Evolutionary conservation across 2,113 vertebrate species (phyloP).

Genomic region (Clarias macrocephalus): DNA sequence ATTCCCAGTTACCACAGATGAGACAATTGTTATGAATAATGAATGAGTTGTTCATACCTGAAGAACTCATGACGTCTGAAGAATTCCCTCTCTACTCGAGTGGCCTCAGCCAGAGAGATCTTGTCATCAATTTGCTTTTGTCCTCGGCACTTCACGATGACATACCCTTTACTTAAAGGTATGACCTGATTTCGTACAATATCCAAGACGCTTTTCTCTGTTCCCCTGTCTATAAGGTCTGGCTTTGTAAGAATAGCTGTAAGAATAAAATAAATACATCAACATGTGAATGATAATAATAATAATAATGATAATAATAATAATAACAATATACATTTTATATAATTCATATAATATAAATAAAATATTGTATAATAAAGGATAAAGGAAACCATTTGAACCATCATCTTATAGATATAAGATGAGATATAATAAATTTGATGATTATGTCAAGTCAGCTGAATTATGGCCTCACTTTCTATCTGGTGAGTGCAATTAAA

Average conservation of each 20-base stretch:
- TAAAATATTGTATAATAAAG: not conserved
- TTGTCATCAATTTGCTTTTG: constrained; percentile 67
- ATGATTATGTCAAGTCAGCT: not conserved
- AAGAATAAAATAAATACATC: not conserved
- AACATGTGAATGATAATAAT: not conserved
- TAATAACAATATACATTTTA: not conserved
- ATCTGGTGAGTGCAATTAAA: too few species aligned
- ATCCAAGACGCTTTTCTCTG: constrained; percentile 62
- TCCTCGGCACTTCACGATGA: constrained; percentile 79
- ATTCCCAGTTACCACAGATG: not conserved
- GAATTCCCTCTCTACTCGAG: constrained; percentile 71
- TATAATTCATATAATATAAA: not conserved
- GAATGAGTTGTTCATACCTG: constrained; percentile 56
- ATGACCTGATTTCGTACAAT: constrained; percentile 67
- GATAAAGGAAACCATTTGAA: not conserved
- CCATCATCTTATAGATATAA: not conserved
- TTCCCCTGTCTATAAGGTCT: constrained; percentile 76
- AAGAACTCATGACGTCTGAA: constrained; percentile 71
- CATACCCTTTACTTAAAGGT: constrained; percentile 78
- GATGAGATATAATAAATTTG: not conserved
- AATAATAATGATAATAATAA: not conserved
- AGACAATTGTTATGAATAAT: not conserved
- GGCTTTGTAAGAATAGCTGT: constrained; percentile 83
- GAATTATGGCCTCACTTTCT: not conserved
- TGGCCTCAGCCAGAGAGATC: constrained; percentile 64